Conservation (phyloP, 2,888 invertebrate species). For the Germaria angustata region DNA sequence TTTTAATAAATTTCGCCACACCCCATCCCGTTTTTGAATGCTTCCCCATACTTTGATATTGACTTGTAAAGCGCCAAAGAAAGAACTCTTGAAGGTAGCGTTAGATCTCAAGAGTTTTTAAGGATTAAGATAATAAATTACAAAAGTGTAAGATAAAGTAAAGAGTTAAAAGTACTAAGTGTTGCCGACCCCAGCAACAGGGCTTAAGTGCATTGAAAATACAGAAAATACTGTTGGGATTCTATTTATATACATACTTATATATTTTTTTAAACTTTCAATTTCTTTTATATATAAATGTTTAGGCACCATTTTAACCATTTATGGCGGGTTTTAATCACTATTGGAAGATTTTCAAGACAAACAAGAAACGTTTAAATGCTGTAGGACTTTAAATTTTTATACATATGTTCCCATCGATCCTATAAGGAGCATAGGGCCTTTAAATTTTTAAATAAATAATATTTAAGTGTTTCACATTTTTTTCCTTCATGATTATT, state of each 20-base stretch:
- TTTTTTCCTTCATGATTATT: background rate
- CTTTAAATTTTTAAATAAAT: too few relatives aligned
- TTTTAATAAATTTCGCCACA: background rate
- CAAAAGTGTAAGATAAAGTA: background rate
- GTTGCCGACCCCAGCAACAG: background rate
- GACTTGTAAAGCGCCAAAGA: background rate
- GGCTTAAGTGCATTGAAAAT: too few relatives aligned
- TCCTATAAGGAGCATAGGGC: too few relatives aligned
- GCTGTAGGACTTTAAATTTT: background rate
- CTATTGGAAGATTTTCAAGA: background rate
- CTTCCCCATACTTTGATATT: background rate
- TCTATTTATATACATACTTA: too few relatives aligned
- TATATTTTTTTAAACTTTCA: background rate
- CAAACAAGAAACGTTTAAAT: background rate
- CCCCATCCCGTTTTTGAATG: background rate
- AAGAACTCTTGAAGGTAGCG: background rate
- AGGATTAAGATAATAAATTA: background rate
- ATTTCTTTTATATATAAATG: background rate
- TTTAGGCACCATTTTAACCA: too few relatives aligned
- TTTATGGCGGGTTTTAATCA: background rate
- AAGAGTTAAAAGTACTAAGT: constrained; percentile 3
- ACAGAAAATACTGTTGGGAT: too few relatives aligned
- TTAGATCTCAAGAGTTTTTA: background rate
- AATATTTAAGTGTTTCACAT: too few relatives aligned
- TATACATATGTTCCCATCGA: too few relatives aligned